Evolutionary conservation across 2,888 invertebrate genomes (phyloP).

Genomic region (Heliconius hortense): DNA sequence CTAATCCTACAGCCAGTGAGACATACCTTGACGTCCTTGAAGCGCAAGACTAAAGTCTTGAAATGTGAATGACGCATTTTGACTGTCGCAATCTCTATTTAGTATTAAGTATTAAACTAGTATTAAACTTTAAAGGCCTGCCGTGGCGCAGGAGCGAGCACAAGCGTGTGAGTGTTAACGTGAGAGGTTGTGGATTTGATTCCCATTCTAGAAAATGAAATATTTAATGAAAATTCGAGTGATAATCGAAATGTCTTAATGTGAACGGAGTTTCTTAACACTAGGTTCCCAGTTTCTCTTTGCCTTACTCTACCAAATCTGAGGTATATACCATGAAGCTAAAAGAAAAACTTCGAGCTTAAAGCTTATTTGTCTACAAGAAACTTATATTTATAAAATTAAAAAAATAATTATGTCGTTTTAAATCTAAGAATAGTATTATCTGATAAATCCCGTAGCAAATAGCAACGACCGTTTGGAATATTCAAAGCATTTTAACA

Average conservation of each 20-base stretch:
- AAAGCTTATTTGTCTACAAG: slow-evolving; percentile 18
- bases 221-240: too few relatives aligned
- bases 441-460: slow-evolving; percentile 41
- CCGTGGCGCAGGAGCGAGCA: too few relatives aligned
- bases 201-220: too few relatives aligned
- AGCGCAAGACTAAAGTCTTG: slow-evolving; percentile 63
- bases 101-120: slow-evolving; percentile 32
- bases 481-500: slow-evolving; percentile 43
- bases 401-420: slow-evolving; percentile 11
- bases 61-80: slow-evolving; percentile 61
- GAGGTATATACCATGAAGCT: too few relatives aligned
- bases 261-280: too few relatives aligned
- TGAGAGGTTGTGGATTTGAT: too few relatives aligned
- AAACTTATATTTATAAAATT: too few relatives aligned
- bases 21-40: slow-evolving; percentile 65
- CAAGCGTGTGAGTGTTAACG: too few relatives aligned
- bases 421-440: slow-evolving; percentile 11
- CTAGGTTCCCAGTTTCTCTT: too few relatives aligned
- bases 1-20: slow-evolving; percentile 49
- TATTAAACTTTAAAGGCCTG: slow-evolving; percentile 15
- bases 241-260: too few relatives aligned
- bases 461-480: slow-evolving; percentile 40
- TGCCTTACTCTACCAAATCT: too few relatives aligned
- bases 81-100: slow-evolving; percentile 15
- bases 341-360: slow-evolving; percentile 9